Evolutionary conservation across 2,888 invertebrate species (phyloP), one percentile per base, ranked within the genome.

Genomic region (Platycheirus albimanus): DNA sequence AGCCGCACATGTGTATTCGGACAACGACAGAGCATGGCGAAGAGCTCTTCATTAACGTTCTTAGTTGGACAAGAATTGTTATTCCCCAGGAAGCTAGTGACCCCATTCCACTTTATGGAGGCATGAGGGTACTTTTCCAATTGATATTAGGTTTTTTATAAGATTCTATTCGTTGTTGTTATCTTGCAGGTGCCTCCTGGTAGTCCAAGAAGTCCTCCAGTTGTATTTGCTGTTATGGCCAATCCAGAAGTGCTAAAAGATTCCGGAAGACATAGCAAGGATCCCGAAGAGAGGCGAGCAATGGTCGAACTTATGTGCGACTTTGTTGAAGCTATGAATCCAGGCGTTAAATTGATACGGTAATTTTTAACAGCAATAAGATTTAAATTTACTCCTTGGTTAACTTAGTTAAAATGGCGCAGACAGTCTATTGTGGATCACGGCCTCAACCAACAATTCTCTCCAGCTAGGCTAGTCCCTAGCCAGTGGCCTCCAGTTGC

Each of bases 1-100:
- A 95, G 85, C 95, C 95, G 10, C 94, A 95, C 90, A 95, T 95
- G 95, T 95, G 95, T 89, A 92, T 95, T 88, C 93, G 92, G 85
- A 93, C 93, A 85, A 92, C 93, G 17, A 90, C 92, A 0, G 92
- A 93, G 77, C 84, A 88, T 20, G 91, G 91, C 13, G 90, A 90
- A 74, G 93, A 93, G 87, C 88, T 94, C 41, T 94, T 91, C 86
- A 93, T 95, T 84, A 95, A 95, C 89, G 94, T 95, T 43, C 88
- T 95, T 56, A 94, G 95, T 87, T 95, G 95, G 95, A 94, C 94
- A 86, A 94, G 94, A 88, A 94, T 95, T 85, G 93, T 93, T 0
- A 93, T 94, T 88, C 94, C 94, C 13, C 92, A 93, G 85, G 93
- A 93, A 87, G 93, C 93, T 85, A 93, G 93, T 63, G 93, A 94